Evolutionary conservation across 2,888 invertebrate species (phyloP), one percentile per base, ranked within the genome.

Genomic region (Drosophila cognata): DNA sequence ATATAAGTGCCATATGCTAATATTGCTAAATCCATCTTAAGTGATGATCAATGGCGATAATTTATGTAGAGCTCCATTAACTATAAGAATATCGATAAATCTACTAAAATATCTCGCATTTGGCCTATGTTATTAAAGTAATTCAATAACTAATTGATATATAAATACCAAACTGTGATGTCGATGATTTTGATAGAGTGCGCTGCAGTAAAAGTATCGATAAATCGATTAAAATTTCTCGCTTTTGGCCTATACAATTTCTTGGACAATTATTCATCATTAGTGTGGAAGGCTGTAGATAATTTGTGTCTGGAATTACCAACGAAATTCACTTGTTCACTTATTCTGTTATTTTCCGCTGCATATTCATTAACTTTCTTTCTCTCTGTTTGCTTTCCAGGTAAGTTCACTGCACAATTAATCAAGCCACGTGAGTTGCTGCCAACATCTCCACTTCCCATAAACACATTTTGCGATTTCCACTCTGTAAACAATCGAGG

Each of bases 371-470:
- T 63, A 75, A 76, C 75, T 75, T 70, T 75, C 74, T 77, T 61
- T 66, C 43, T 75, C 43, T 71, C 38, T 77, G 43, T 58, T 50
- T 67, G 55, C 31, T 38, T 87, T 86, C n/a, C 87, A 83, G 83
- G 83, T 83, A 83, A 83, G 87, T 88, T 88, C 59, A 69, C 68
- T 69, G 56, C 52, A 71, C 78, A 79, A 83, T 84, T 75, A 86
- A 88, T 88, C 87, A 86, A 86, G 74, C 84, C 78, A 77, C 84
- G 74, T 84, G 88, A 88, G 87, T 62, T 50, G 73, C 38, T 62
- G 46, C 28, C 43, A 56, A 21, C 69, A 43, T 75, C 61, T 61
- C 50, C 52, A 46, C 52, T 51, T 76, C 41, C 43, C 52, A 67
- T 74, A 81, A 79, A 79, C 77, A 77, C 64, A 72, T 72, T 80